A percentile compares a stretch with the other conserved stretches of the same genome.
These are phyloP conservation scores for Pimpla rufipes DNA, from an alignment of 2,888 invertebrate species.

Conservation along the genomic window DNA sequence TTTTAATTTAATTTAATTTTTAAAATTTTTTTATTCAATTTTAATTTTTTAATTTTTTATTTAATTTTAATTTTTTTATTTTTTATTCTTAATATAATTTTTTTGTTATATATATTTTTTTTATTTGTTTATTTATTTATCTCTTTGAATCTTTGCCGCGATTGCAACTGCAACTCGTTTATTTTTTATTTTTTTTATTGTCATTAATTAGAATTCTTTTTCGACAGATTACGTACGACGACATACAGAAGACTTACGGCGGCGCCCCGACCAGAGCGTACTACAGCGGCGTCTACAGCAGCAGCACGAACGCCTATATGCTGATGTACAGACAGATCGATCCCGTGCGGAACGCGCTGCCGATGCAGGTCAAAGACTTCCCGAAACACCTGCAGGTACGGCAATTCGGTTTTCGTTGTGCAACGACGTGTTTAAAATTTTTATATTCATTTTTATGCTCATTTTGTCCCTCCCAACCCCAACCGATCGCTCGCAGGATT, in stretches of 20 bases:
- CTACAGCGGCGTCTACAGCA: conserved; percentile 91
- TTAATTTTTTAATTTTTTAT: too few species aligned
- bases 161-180: conserved; percentile 18
- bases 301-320: conserved; percentile 96
- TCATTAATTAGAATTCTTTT: not conserved
- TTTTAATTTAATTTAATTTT: too few species aligned
- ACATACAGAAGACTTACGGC: conserved; percentile 94
- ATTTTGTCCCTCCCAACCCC: too few species aligned
- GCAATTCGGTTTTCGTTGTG: not conserved
- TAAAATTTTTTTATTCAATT: too few species aligned
- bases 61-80: too few species aligned
- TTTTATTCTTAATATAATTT: too few species aligned
- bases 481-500: conserved; percentile 80
- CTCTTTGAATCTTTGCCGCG: too few species aligned
- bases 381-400: conserved; percentile 90
- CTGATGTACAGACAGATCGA: conserved; percentile 94
- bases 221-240: conserved; percentile 90
- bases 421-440: too few species aligned
- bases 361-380: conserved; percentile 90
- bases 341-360: conserved; percentile 88
- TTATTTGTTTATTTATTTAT: too few species aligned
- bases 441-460: too few species aligned
- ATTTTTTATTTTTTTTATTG: conserved; percentile 12
- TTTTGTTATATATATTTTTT: too few species aligned
- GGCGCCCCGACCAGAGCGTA: conserved; percentile 89